Evolutionary conservation across 2,113 vertebrate species (phyloP).

Genomic region (zebrafish (Danio rerio)): GRCz12tu NC_133187.1:29994001-29994500

Average conservation of each 20-base stretch:
- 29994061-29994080: slow-evolving; percentile 88
- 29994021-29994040: slow-evolving; percentile 86
- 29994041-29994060: slow-evolving; percentile 88
- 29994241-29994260: slow-evolving; percentile 91
- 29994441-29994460: slow-evolving; percentile 84
- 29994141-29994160: slow-evolving; percentile 87
- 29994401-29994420: slow-evolving; percentile 90
- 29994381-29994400: slow-evolving; percentile 86
- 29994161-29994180: slow-evolving; percentile 92
- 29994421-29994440: slow-evolving; percentile 82
- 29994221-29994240: slow-evolving; percentile 84
- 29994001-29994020: slow-evolving; percentile 82
- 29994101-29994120: slow-evolving; percentile 87
- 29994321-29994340: slow-evolving; percentile 89
- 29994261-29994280: slow-evolving; percentile 94
- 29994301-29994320: slow-evolving; percentile 87
- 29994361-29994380: slow-evolving; percentile 85
- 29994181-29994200: slow-evolving; percentile 89
- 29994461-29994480: slow-evolving; percentile 81
- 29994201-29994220: slow-evolving; percentile 90
- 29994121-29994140: slow-evolving; percentile 93
- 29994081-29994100: slow-evolving; percentile 90
- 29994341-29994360: slow-evolving; percentile 90
- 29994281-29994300: slow-evolving; percentile 92
- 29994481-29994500: slow-evolving; percentile 88